These are phyloP conservation scores for Drosophila barbarae DNA, from an alignment of 2,888 invertebrate species.

Conservation along the genomic window DNA sequence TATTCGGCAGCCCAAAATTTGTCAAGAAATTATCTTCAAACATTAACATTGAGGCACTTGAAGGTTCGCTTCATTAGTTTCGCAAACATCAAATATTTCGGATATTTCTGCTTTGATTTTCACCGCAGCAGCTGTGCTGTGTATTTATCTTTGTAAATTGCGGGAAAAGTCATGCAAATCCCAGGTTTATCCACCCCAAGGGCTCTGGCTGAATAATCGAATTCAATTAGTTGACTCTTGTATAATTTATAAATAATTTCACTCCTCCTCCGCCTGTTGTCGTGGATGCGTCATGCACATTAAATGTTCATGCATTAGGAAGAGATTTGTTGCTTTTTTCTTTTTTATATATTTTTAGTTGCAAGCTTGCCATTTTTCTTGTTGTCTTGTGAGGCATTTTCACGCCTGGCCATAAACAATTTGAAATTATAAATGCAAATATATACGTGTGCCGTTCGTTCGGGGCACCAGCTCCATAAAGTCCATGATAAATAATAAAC, in stretches of 20 bases:
- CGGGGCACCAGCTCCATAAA: slow-evolving; percentile 38
- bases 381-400: slow-evolving; percentile 42
- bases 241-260: slow-evolving; percentile 30
- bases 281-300: slow-evolving; percentile 39
- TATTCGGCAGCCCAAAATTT: slow-evolving; percentile 16
- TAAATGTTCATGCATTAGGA: slow-evolving; percentile 36
- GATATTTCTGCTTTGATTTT: slow-evolving; percentile 12
- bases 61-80: slow-evolving; percentile 34
- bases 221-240: slow-evolving; percentile 33
- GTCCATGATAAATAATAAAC: slow-evolving; percentile 49
- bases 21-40: slow-evolving; percentile 20
- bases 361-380: slow-evolving; percentile 20
- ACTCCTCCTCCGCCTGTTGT: slow-evolving; percentile 6
- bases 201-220: slow-evolving; percentile 28
- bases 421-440: slow-evolving; percentile 48
- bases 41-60: slow-evolving; percentile 30
- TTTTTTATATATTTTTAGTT: background rate
- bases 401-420: slow-evolving; percentile 47
- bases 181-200: slow-evolving; percentile 21
- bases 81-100: slow-evolving; percentile 16
- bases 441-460: slow-evolving; percentile 37
- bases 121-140: slow-evolving; percentile 8
- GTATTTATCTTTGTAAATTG: slow-evolving; percentile 16
- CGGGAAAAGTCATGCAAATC: slow-evolving; percentile 27
- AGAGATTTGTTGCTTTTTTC: slow-evolving; percentile 26